phyloP scores from a whole-genome alignment of 2,797 vertebrate genomes.

The Urosaurus nigricauda region DNA sequence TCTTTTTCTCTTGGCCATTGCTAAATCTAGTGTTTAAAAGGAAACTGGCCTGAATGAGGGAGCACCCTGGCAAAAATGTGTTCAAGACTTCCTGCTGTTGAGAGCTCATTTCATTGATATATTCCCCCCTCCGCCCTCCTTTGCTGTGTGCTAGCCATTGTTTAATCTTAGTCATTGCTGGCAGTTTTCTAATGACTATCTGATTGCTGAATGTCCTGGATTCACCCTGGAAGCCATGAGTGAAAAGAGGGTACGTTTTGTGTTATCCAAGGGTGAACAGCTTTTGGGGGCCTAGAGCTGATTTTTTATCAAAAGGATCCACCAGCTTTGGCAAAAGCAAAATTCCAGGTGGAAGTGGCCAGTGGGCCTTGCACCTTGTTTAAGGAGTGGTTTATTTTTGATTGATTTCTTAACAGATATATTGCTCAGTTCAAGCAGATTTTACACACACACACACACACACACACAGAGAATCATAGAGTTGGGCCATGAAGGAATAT shows the following conservation, averaged over 20 bases:
- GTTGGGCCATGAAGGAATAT: no score
- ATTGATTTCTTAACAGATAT: no score
- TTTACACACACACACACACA: no score
- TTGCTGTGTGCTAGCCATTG: constrained; percentile 11
- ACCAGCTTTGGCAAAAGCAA: no score
- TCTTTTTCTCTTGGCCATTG: constrained; percentile 43
- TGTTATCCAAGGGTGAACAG: no score
- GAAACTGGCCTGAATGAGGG: constrained; percentile 38
- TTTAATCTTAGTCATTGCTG: constrained; percentile 1
- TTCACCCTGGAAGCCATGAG: background rate
- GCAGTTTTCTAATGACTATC: background rate
- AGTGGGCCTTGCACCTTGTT: no score
- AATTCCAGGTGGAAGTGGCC: no score
- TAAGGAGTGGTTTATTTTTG: no score
- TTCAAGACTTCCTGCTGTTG: constrained; percentile 33
- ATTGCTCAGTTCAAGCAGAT: background rate
- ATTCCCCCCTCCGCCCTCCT: background rate
- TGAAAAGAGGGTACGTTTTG: background rate
- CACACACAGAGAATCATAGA: no score
- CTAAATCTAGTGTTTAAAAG: constrained; percentile 40
- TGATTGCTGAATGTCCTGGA: constrained; percentile 39
- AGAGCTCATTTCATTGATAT: background rate
- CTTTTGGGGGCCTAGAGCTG: no score
- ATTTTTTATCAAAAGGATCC: no score
- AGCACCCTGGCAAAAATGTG: background rate